Evolutionary conservation across 1,140 invertebrate species (phyloP), one percentile per base, ranked within the genome.

Genomic region (Saccostrea glomerata): DNA sequence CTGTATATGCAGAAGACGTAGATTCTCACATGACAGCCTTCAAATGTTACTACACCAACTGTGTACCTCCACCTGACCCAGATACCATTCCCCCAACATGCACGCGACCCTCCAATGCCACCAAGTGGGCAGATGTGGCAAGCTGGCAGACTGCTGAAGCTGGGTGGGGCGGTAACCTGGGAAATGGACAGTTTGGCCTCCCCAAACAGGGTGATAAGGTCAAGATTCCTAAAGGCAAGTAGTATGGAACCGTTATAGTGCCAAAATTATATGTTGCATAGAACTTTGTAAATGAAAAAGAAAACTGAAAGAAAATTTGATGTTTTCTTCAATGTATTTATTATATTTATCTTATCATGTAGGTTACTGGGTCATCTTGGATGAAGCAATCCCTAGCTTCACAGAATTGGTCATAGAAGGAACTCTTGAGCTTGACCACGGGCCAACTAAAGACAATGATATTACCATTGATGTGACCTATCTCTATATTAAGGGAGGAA

Each of bases 21-120:
- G 82, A 54, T 20, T 36, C 88, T 15, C 23, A 87, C 17, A 56
- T 92, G 11, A 58, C 90, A 11, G 90, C 91, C 11, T 91, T 84
- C 87, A 91, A 92, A 40, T 95, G 94, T 90, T 94, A 88, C 87
- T 95, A 92, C 83, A 82, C 88, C 40, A 88, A 92, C 87, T 95
- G 94, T 86, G 89, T 90, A 9, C 89, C 92, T 56, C 94, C 94
- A 5, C 92, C 91, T 15, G 92, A 93, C 54, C 93, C 93, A 6
- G 87, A 92, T n/a, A 90, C 90, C 7, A 84, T 92, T 1, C 91
- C 91, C 11, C 92, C 92, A 13, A 84, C 89, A 0, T 85, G 82
- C 15, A 82, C 55, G 0, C 86, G 91, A 17, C 92, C 93, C 5
- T 56, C 85, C 23, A 85, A 91, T 58, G 88, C 87, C 25, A 82